Base-by-base conservation (phyloP, 1,140 invertebrate genomes). In the Scaptodrosophila lebanonensis region DNA sequence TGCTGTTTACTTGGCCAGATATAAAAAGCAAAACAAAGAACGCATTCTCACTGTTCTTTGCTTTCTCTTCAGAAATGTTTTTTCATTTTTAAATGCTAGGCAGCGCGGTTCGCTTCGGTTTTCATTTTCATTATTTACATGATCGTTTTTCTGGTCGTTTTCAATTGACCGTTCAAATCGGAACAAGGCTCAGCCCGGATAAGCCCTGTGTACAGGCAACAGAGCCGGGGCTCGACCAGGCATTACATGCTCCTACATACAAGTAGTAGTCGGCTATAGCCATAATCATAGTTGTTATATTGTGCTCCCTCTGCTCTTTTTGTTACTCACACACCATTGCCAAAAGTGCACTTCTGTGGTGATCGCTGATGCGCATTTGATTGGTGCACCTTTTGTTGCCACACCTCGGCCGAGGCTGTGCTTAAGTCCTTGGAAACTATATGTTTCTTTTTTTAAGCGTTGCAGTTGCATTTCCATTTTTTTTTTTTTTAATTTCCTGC, bases 131-230 rank as follows among this genome's bases (percentile, higher is more conserved):
- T 56, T 60, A 56, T 60, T 51, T 47, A 33, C 42, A 15, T 51
- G 75, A 82, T 82, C 72, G 72, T 72, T 77, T 70, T 67, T 38
- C 61, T 61, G 75, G 65, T 27, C 69, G 69, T 64, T 85, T 83
- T 85, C 83, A 85, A 85, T 85, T 85, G 83, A 85, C 83, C 83
- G 66, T 83, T 66, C 47, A 67, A 70, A 61, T 79, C 70, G 83
- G 64, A 83, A 79, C 75, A 82, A 66, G 77, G 83, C 70, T 85
- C 59, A 85, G 83, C 73, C 57, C 30, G 83, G 83, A 85, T 85
- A 69, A 85, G 83, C 83, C 60, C 7, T 22, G 49, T 79, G 57
- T 56, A 60, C 47, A 52, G 16, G 77, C 59, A 63, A 71, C 53
- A 57, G 22, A 61, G 36, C 9, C 20, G 16, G 32, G 15, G 12